A percentile compares a stretch with the other conserved stretches of the same genome.
Evolutionary conservation across 2,797 vertebrate genomes (phyloP).

Genomic region (Margarornis squamiger): DNA sequence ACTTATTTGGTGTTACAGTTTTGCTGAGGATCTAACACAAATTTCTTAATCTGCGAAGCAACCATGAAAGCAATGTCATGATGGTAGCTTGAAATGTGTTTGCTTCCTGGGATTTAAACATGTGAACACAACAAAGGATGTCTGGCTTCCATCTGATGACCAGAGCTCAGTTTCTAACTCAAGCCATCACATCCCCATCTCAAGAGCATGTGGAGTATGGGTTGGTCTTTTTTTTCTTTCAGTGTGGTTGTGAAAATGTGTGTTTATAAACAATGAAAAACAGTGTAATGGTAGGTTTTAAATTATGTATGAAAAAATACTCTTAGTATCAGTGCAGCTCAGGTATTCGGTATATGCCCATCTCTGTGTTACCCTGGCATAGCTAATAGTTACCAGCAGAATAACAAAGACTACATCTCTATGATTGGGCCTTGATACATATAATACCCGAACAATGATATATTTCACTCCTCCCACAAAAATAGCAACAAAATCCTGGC

Average conservation of each 20-base stretch:
- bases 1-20: conserved; percentile 19
- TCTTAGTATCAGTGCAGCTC: not conserved
- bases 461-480: not conserved
- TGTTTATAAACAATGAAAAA: not conserved
- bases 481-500: not conserved
- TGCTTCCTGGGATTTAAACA: not conserved
- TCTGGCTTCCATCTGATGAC: not conserved
- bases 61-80: not conserved
- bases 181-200: not conserved
- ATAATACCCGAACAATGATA: not conserved
- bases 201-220: not conserved
- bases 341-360: not conserved
- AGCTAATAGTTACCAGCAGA: not conserved
- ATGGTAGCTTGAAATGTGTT: not conserved
- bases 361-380: not conserved
- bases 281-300: not conserved
- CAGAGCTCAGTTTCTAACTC: not conserved
- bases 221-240: accelerated
- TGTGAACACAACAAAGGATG: not conserved
- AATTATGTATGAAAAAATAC: not conserved
- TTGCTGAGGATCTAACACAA: not conserved
- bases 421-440: not conserved
- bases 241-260: not conserved
- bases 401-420: not conserved
- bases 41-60: not conserved